These are phyloP conservation scores for Phasia obesa DNA, from an alignment of 2,888 invertebrate genomes.

Conservation along the genomic window DNA sequence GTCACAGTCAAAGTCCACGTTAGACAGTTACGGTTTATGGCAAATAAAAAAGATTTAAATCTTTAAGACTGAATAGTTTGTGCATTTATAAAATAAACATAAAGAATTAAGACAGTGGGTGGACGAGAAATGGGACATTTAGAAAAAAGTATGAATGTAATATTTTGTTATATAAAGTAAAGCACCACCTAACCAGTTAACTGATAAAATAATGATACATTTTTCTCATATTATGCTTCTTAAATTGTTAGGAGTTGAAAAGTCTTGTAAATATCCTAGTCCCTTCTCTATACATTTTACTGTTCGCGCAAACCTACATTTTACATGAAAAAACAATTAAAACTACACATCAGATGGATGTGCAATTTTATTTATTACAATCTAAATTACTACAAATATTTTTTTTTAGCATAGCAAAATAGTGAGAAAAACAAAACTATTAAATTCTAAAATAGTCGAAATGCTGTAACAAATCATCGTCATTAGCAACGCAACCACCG, in stretches of 20 bases:
- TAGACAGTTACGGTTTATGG: constrained; percentile 51
- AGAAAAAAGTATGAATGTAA: neutral
- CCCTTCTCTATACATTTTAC: neutral
- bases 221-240: too few relatives aligned
- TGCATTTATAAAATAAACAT: constrained; percentile 41
- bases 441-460: constrained; percentile 4
- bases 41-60: constrained; percentile 51
- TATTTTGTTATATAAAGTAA: too few relatives aligned
- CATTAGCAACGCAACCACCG: constrained; percentile 13
- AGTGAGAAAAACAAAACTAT: constrained; percentile 16
- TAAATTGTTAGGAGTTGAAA: too few relatives aligned
- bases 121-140: neutral
- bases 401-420: neutral
- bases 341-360: constrained; percentile 40
- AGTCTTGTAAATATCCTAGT: too few relatives aligned
- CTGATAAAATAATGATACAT: too few relatives aligned
- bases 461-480: constrained; percentile 30
- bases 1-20: constrained; percentile 61
- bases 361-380: constrained; percentile 37
- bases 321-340: constrained; percentile 28
- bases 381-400: constrained; percentile 23
- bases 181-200: too few relatives aligned
- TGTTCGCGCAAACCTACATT: constrained; percentile 18
- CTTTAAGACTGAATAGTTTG: constrained; percentile 34
- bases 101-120: constrained; percentile 7